Percentiles rank a stretch among this genome's conserved stretches.
These are phyloP conservation scores for Physella acuta DNA, from an alignment of 1,140 invertebrate genomes.

Conservation along the genomic window DNA sequence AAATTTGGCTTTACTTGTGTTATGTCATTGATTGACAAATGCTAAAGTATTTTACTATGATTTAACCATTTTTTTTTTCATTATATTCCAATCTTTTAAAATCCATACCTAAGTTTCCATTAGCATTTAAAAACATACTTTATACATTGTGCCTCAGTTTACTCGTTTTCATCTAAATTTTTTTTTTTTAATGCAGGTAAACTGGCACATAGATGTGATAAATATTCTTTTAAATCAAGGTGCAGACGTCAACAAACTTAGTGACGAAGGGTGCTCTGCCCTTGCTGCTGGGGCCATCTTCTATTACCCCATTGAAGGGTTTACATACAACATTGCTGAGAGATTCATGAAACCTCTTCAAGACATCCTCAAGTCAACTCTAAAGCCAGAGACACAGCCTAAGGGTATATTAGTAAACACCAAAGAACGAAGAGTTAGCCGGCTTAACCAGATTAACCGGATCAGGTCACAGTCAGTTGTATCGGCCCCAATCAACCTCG, in stretches of 20 bases:
- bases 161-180: background rate
- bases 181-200: constrained; percentile 41
- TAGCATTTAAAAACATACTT: too few species aligned
- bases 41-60: too few species aligned
- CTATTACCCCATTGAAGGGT: constrained; percentile 55
- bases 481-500: background rate
- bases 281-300: constrained; percentile 54
- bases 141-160: too few species aligned
- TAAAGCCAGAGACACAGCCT: background rate
- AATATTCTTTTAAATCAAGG: constrained; percentile 57
- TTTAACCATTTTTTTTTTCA: too few species aligned
- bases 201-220: constrained; percentile 53
- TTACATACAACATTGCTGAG: constrained; percentile 55
- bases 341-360: constrained; percentile 37
- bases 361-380: background rate
- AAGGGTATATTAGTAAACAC: constrained; percentile 4
- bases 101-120: too few species aligned
- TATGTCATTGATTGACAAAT: too few species aligned
- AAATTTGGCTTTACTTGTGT: too few species aligned
- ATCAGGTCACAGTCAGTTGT: constrained; percentile 15
- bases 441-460: constrained; percentile 26
- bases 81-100: too few species aligned
- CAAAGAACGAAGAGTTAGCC: constrained; percentile 15
- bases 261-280: constrained; percentile 57
- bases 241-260: constrained; percentile 58